Evolutionary conservation across 2,797 vertebrate genomes (phyloP).

Genomic region (Hypotaenidia philippensis): DNA sequence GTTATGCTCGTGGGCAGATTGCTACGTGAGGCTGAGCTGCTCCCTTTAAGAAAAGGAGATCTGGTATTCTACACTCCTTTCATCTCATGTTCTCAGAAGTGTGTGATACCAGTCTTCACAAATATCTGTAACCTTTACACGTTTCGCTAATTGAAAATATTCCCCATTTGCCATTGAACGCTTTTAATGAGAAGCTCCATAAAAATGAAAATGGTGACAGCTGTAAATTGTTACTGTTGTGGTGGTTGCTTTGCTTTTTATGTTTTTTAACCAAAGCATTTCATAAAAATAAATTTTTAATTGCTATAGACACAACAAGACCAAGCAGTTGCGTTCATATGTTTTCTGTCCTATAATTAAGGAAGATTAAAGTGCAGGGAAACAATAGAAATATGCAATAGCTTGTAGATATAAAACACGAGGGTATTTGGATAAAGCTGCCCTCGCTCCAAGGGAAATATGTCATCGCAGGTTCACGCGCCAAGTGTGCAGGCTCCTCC

Average conservation of each 20-base stretch:
- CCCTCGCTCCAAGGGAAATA: slow-evolving; percentile 50
- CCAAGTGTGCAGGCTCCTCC: slow-evolving; percentile 63
- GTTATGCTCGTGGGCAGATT: neutral
- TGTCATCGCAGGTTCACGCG: slow-evolving; percentile 46
- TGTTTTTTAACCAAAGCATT: slow-evolving; percentile 49
- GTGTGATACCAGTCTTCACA: slow-evolving; percentile 36
- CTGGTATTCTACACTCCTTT: neutral
- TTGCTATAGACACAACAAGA: slow-evolving; percentile 25
- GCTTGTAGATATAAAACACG: neutral
- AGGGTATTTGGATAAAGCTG: slow-evolving; percentile 24
- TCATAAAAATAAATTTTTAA: slow-evolving; percentile 49
- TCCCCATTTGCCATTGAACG: slow-evolving; percentile 20
- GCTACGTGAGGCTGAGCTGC: neutral
- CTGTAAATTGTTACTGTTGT: slow-evolving; percentile 22
- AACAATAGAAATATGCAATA: neutral
- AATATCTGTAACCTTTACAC: slow-evolving; percentile 50
- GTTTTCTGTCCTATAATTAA: slow-evolving; percentile 36
- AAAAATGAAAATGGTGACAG: slow-evolving; percentile 56
- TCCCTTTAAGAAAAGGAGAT: slow-evolving; percentile 35
- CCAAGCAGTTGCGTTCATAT: neutral
- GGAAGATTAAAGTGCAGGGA: neutral
- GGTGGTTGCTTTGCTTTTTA: neutral
- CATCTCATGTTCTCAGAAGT: neutral
- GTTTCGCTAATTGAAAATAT: slow-evolving; percentile 39
- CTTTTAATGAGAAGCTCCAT: slow-evolving; percentile 61